Conservation (phyloP, 2,888 invertebrate species). For the Lutraria lutraria region DNA sequence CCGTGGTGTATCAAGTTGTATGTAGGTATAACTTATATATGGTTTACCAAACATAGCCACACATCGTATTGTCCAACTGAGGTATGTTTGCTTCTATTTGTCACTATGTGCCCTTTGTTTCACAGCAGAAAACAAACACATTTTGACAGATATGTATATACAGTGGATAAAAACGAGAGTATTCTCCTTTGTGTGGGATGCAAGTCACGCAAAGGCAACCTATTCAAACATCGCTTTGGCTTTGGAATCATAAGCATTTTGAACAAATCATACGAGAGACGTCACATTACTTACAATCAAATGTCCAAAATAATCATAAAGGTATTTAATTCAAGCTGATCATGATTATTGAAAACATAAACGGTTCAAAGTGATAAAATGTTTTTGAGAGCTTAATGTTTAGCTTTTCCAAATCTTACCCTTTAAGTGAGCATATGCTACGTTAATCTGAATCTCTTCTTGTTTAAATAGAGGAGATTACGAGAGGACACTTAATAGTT, state of each 20-base stretch:
- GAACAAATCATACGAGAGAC: not conserved
- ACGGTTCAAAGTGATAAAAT: slow-evolving; percentile 17
- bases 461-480: slow-evolving; percentile 57
- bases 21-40: not conserved
- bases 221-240: not conserved
- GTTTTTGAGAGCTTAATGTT: not conserved
- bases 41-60: not conserved
- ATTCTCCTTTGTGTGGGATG: not conserved
- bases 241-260: not conserved
- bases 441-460: slow-evolving; percentile 45
- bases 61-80: not conserved
- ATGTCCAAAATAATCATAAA: not conserved
- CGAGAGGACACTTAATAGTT: slow-evolving; percentile 50
- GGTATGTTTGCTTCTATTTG: slow-evolving; percentile 5
- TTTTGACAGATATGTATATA: not conserved
- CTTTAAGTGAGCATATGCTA: slow-evolving; percentile 37
- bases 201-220: not conserved
- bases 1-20: not conserved
- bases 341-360: slow-evolving; percentile 9
- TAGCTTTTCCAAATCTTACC: not conserved
- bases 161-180: not conserved
- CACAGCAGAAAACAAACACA: not conserved
- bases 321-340: not conserved
- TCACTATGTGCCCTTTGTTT: not conserved
- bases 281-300: not conserved